Conservation (phyloP, 2,888 invertebrate genomes). For the Drosophila multiciliata region DNA sequence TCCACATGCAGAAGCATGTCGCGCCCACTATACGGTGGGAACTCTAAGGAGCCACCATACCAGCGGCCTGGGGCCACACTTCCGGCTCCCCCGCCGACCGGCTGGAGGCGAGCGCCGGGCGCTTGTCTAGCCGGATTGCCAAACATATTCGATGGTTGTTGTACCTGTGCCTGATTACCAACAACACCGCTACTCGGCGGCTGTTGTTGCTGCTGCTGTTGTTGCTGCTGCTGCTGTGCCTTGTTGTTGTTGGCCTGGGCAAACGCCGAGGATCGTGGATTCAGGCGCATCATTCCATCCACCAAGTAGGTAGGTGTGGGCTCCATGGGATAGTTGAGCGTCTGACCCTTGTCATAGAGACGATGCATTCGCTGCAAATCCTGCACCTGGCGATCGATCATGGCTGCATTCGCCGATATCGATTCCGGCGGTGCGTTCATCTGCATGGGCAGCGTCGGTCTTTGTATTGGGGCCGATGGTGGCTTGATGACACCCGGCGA, state of each 20-base stretch:
- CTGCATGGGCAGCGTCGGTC: slow-evolving; percentile 78
- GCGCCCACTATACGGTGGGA: slow-evolving; percentile 72
- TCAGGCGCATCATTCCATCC: slow-evolving; percentile 88
- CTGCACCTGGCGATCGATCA: slow-evolving; percentile 70
- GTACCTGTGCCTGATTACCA: slow-evolving; percentile 68
- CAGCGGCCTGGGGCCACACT: slow-evolving; percentile 67
- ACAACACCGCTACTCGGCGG: slow-evolving; percentile 36
- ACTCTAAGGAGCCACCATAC: slow-evolving; percentile 78
- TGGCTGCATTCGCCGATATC: slow-evolving; percentile 52
- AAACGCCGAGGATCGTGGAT: slow-evolving; percentile 93
- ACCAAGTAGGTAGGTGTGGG: slow-evolving; percentile 54
- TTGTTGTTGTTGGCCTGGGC: slow-evolving; percentile 83
- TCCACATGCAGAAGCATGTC: slow-evolving; percentile 82
- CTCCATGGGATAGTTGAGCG: slow-evolving; percentile 79
- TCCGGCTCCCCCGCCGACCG: slow-evolving; percentile 59
- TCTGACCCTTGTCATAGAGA: slow-evolving; percentile 75
- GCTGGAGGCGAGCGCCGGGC: slow-evolving; percentile 45
- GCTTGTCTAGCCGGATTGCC: slow-evolving; percentile 78
- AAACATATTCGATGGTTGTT: slow-evolving; percentile 64
- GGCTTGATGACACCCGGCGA: slow-evolving; percentile 81
- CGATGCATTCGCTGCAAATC: slow-evolving; percentile 65
- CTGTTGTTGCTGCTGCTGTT: slow-evolving; percentile 55
- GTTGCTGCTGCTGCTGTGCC: slow-evolving; percentile 43
- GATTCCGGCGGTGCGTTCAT: slow-evolving; percentile 52
- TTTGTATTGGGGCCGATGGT: slow-evolving; percentile 81